Base-by-base conservation (phyloP, 2,113 vertebrate species). In the Noctilio leporinus region DNA sequence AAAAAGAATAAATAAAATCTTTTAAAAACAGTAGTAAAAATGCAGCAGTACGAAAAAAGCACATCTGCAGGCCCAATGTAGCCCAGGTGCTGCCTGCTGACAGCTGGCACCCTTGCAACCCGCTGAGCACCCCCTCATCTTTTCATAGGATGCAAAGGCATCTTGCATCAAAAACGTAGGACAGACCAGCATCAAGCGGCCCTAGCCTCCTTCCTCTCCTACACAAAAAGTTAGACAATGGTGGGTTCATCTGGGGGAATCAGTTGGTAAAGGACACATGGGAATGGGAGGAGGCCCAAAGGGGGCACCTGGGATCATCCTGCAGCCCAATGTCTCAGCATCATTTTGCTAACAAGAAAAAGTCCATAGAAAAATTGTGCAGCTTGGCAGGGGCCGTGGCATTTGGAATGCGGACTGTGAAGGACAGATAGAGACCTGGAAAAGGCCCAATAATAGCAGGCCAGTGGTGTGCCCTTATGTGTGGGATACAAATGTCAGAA, bases 321-420 rank as follows among this genome's bases (percentile, higher is more conserved):
- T 40, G 53, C n/a, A 38, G 47, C 73, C 53, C 55, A 10, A 2
- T 10, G 11, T 75, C 62, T 80, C 49, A 57, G 55, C 22, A 69
- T 45, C 59, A 7, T 62, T 88, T 82, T 82, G 62, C 53, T 38
- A 10, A 30, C n/a, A 93, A 75, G 92, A 81, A 51, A 64, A 83
- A 45, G 40, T 49, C 62, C 35, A 59, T 51, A 86, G 55, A 76
- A 30, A 76, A 85, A 38, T 72, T 65, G n/a, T 45, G 17, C 17
- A 14, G 55, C 28, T 20, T 88, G 47, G 43, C 11, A 45, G 51
- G 7, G 30, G 24, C 0, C 0, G 0, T 40, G 5, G n/a, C 19
- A 5, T 72, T 26, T 49, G 26, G 15, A 35, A 80, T 0, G 8
- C 33, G 45, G 53, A 70, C 49, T 30, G 35, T 73, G 49, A 82